Evolutionary conservation across 2,797 vertebrate species (phyloP).

Genomic region (Molossus molossus): DNA sequence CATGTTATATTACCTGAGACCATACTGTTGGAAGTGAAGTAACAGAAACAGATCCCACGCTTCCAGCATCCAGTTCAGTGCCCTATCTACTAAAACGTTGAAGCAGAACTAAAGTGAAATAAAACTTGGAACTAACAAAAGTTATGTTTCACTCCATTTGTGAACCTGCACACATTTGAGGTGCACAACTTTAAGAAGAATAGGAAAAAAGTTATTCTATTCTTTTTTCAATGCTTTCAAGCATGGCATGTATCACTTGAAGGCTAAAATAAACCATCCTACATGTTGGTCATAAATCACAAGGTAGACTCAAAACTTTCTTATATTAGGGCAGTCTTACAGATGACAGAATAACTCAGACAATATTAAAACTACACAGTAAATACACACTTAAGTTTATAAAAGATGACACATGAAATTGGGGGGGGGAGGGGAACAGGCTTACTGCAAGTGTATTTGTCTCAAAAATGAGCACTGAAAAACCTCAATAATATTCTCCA

Average conservation of each 20-base stretch:
- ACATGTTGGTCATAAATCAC: slow-evolving; percentile 9
- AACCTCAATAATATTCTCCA: background rate
- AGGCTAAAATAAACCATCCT: slow-evolving; percentile 54
- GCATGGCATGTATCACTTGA: background rate
- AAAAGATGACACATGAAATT: background rate
- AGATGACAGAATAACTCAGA: background rate
- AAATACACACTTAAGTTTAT: slow-evolving; percentile 40
- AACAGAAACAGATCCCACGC: slow-evolving; percentile 80
- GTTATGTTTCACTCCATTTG: slow-evolving; percentile 70
- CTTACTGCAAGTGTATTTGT: slow-evolving; percentile 4
- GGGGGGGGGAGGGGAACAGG: background rate
- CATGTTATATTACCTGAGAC: slow-evolving; percentile 80
- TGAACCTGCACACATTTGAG: slow-evolving; percentile 56
- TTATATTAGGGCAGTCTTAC: background rate
- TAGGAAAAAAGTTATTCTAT: slow-evolving; percentile 41
- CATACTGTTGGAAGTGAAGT: slow-evolving; percentile 80
- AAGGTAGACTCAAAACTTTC: background rate
- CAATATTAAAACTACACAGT: background rate
- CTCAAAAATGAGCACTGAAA: slow-evolving; percentile 57
- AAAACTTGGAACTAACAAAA: slow-evolving; percentile 65
- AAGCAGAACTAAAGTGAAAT: slow-evolving; percentile 78
- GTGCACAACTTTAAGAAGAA: slow-evolving; percentile 37
- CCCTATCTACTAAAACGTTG: slow-evolving; percentile 78
- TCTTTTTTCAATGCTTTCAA: slow-evolving; percentile 57
- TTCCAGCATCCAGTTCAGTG: slow-evolving; percentile 77